These are phyloP conservation scores for Erethizon dorsatum DNA, from an alignment of 2,797 vertebrate genomes.

Conservation along the genomic window DNA sequence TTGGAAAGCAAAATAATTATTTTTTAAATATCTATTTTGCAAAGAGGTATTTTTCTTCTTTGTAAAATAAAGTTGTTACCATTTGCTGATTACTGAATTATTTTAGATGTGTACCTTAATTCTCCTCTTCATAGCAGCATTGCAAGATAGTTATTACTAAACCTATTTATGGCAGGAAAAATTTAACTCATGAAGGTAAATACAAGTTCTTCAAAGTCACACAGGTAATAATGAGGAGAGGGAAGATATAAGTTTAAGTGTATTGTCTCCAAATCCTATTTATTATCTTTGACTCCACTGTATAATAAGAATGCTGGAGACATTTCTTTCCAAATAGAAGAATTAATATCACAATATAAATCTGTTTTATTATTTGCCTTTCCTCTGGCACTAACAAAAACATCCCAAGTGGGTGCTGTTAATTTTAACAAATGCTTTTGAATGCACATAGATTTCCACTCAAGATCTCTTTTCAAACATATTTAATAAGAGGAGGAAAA, in stretches of 20 bases:
- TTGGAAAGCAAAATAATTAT: constrained; percentile 25
- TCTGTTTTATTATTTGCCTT: constrained; percentile 50
- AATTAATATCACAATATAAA: constrained; percentile 26
- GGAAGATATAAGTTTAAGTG: neutral
- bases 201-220: constrained; percentile 21
- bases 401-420: neutral
- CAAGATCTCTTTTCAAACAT: constrained; percentile 34
- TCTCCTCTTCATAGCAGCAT: neutral
- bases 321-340: constrained; percentile 44
- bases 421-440: constrained; percentile 35
- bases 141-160: neutral
- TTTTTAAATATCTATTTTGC: constrained; percentile 44
- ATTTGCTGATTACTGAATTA: neutral
- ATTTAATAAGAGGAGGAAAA: constrained; percentile 56
- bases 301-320: neutral
- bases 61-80: neutral
- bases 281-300: neutral
- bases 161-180: constrained; percentile 35
- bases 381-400: neutral
- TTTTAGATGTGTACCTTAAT: neutral
- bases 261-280: neutral
- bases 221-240: neutral
- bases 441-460: neutral
- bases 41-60: neutral
- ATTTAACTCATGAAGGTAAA: neutral